Conservation (phyloP, 2,113 vertebrate species). For the Muntiacus reevesi region DNA sequence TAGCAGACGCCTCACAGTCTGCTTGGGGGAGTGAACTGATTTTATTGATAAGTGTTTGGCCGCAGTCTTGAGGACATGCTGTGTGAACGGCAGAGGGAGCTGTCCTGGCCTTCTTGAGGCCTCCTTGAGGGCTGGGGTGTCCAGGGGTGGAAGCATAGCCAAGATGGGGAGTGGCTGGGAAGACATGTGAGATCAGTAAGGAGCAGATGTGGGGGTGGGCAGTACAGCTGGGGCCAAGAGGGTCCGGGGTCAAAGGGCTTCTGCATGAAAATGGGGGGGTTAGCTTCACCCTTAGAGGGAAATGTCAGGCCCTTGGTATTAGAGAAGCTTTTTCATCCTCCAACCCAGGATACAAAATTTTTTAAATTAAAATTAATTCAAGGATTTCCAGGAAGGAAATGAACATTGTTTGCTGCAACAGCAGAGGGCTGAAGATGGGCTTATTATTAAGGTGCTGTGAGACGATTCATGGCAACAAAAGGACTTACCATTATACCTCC, state of each 20-base stretch:
- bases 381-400: not conserved
- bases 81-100: accelerated
- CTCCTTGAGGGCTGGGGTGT: not conserved
- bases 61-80: not conserved
- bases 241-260: not conserved
- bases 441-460: not conserved
- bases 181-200: not conserved
- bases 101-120: not conserved
- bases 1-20: not conserved
- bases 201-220: not conserved
- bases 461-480: not conserved
- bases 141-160: not conserved
- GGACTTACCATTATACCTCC: not conserved
- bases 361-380: not conserved
- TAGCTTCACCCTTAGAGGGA: not conserved
- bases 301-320: not conserved
- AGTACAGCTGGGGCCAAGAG: no score
- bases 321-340: not conserved
- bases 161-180: not conserved
- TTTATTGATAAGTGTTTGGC: not conserved
- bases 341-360: not conserved
- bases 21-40: not conserved
- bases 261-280: not conserved
- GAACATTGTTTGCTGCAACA: not conserved
- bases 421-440: not conserved